phyloP scores from a whole-genome alignment of 2,797 vertebrate genomes.

The Antennarius maculatus region DNA sequence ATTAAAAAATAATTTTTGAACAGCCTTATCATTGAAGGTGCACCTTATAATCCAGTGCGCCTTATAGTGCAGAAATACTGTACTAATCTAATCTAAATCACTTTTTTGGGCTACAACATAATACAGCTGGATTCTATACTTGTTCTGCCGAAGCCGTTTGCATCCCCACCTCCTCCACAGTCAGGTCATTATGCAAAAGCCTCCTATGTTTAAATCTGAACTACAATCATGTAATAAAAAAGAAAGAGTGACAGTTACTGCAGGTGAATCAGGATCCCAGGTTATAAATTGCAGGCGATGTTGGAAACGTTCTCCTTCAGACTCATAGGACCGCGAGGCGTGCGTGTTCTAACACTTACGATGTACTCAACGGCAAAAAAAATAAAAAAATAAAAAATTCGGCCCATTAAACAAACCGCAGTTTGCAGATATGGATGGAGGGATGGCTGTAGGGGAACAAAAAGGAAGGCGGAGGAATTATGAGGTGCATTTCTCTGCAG shows the following conservation, averaged over 20 bases:
- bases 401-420: constrained; percentile 72
- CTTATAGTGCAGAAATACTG: too few species aligned
- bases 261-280: constrained; percentile 48
- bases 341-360: constrained; percentile 66
- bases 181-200: constrained; percentile 50
- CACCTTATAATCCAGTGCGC: too few species aligned
- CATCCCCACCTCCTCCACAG: constrained; percentile 33
- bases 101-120: constrained; percentile 12
- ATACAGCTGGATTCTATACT: constrained; percentile 27
- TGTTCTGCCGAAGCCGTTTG: constrained; percentile 39
- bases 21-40: too few species aligned
- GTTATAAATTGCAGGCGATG: constrained; percentile 61
- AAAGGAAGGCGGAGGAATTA: constrained; percentile 45
- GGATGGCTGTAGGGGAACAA: constrained; percentile 41
- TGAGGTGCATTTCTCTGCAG: constrained; percentile 45
- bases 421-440: constrained; percentile 59
- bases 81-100: constrained; percentile 7
- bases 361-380: constrained; percentile 48
- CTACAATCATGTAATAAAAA: constrained; percentile 48
- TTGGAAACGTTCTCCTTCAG: constrained; percentile 59
- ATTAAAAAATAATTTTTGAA: background rate
- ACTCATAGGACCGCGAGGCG: constrained; percentile 63
- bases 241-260: constrained; percentile 34
- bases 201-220: constrained; percentile 51
- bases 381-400: constrained; percentile 35